Evolutionary conservation across 2,888 invertebrate species (phyloP).

Genomic region (Mythimna lalbum): DNA sequence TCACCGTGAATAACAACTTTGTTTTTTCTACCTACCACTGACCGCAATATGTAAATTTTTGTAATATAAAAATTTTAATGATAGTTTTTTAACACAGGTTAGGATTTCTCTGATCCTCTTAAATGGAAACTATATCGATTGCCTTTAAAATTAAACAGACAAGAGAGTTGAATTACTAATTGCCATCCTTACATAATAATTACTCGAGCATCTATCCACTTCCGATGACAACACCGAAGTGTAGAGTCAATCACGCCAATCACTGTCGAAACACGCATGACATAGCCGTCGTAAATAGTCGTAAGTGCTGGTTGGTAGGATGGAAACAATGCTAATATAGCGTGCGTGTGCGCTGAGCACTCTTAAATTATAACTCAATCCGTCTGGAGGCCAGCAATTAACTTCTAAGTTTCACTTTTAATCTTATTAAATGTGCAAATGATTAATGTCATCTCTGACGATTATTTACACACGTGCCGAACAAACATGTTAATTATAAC

Average conservation of each 20-base stretch:
- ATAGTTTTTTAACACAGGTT: background rate
- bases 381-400: constrained; percentile 27
- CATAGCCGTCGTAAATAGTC: constrained; percentile 8
- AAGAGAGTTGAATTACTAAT: constrained; percentile 4
- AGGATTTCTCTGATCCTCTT: background rate
- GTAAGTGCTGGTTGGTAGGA: constrained; percentile 27
- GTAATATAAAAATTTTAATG: background rate
- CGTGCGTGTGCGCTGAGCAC: constrained; percentile 35
- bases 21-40: constrained; percentile 16
- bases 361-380: constrained; percentile 11
- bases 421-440: constrained; percentile 9
- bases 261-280: constrained; percentile 46
- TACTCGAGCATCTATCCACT: constrained; percentile 48
- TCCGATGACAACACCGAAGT: constrained; percentile 48
- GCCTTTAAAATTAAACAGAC: background rate
- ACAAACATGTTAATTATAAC: background rate
- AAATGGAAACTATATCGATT: constrained; percentile 7
- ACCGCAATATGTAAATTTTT: constrained; percentile 15
- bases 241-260: constrained; percentile 26
- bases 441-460: constrained; percentile 14
- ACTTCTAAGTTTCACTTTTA: constrained; percentile 47
- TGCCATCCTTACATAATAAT: constrained; percentile 42
- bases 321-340: constrained; percentile 32
- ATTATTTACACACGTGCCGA: constrained; percentile 3
- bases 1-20: constrained; percentile 20